These are phyloP conservation scores for Lasiommata megera DNA, from an alignment of 2,888 invertebrate genomes.

Conservation along the genomic window DNA sequence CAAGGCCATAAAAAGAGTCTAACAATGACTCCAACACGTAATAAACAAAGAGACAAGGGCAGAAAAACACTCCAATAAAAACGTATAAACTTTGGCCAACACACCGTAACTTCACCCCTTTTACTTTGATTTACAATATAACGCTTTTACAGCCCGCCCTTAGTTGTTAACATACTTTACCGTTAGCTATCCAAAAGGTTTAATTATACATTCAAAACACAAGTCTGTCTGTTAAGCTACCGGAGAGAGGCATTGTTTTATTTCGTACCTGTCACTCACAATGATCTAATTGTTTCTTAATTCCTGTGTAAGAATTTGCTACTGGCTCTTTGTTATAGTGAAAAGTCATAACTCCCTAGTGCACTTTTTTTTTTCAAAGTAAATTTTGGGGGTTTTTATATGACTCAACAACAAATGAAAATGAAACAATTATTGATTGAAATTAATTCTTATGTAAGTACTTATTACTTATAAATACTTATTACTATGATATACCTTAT, in stretches of 20 bases:
- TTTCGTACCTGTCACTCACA: slow-evolving; percentile 25
- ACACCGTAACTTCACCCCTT: slow-evolving; percentile 48
- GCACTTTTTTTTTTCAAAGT: background rate
- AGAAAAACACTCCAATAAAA: background rate
- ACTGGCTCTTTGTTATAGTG: slow-evolving; percentile 23
- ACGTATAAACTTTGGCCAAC: slow-evolving; percentile 52
- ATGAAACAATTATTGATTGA: no score
- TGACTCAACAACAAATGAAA: no score
- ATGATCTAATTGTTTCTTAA: slow-evolving; percentile 26
- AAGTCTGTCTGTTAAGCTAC: slow-evolving; percentile 43
- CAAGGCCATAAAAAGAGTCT: no score
- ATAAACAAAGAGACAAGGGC: background rate
- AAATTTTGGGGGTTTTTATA: background rate
- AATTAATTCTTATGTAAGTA: no score
- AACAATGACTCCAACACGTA: background rate
- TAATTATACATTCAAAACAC: slow-evolving; percentile 51
- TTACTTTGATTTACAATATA: slow-evolving; percentile 33
- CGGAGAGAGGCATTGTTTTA: slow-evolving; percentile 32
- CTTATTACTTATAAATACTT: no score
- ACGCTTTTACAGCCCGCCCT: slow-evolving; percentile 37
- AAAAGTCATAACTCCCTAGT: slow-evolving; percentile 7
- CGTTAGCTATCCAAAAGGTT: slow-evolving; percentile 37
- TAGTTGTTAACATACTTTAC: slow-evolving; percentile 24
- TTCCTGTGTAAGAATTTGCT: slow-evolving; percentile 27
- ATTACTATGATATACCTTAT: no score